These are phyloP conservation scores for Bruchidius siliquastri DNA, from an alignment of 2,888 invertebrate species.

Conservation along the genomic window DNA sequence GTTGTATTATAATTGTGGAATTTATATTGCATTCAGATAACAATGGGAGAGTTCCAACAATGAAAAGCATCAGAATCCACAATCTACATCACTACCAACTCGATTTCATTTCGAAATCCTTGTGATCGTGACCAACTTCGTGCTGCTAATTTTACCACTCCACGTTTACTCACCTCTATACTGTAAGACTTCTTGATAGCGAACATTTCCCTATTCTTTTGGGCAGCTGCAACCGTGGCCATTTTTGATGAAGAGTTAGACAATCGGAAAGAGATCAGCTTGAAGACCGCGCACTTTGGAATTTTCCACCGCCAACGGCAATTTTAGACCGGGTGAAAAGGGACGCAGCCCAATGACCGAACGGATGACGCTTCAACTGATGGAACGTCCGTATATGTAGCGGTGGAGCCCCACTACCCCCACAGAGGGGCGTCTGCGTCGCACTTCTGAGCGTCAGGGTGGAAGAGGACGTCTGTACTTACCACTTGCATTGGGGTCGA, in stretches of 20 bases:
- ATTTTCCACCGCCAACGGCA: neutral
- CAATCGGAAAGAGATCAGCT: neutral
- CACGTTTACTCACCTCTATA: slow-evolving; percentile 76
- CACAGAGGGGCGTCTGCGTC: neutral
- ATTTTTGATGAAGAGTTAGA: slow-evolving; percentile 34
- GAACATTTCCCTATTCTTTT: slow-evolving; percentile 94
- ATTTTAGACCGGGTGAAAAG: neutral
- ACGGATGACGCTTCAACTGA: neutral
- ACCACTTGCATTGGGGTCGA: too few species aligned
- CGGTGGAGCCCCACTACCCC: neutral
- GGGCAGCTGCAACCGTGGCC: slow-evolving; percentile 88
- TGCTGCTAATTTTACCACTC: too few species aligned
- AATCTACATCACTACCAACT: too few species aligned
- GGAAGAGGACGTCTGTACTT: neutral
- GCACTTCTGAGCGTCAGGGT: neutral
- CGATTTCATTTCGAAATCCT: too few species aligned
- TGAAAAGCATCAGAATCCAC: too few species aligned
- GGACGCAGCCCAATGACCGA: neutral
- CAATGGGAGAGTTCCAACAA: too few species aligned
- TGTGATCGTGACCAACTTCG: too few species aligned
- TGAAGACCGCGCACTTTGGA: neutral
- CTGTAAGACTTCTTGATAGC: slow-evolving; percentile 96
- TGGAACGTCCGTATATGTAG: neutral
- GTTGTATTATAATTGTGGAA: too few species aligned
- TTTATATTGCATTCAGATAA: too few species aligned